Evolutionary conservation across 2,888 invertebrate genomes (phyloP).

Genomic region (Hypselothyrea guttata): DNA sequence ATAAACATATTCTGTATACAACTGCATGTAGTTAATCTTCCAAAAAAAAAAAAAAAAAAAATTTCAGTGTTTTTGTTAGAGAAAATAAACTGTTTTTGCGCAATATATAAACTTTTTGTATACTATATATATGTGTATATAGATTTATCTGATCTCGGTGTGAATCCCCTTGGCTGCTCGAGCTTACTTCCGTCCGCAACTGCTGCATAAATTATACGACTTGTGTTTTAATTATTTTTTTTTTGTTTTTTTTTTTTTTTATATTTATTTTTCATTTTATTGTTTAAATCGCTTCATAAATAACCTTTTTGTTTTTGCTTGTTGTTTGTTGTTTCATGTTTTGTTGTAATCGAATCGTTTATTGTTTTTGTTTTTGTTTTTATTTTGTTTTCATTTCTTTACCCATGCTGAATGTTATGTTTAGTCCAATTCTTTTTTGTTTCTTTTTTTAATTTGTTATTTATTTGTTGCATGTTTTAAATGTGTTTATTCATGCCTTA

Average conservation of each 20-base stretch:
- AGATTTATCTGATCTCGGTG: constrained; percentile 16
- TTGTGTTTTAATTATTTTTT: constrained; percentile 54
- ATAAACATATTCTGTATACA: background rate
- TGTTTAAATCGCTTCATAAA: constrained; percentile 73
- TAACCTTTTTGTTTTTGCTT: constrained; percentile 57
- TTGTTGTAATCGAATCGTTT: constrained; percentile 57
- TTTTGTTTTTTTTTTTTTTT: constrained; percentile 57
- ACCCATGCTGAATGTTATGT: constrained; percentile 54
- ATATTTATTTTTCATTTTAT: constrained; percentile 67
- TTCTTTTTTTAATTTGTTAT: constrained; percentile 31
- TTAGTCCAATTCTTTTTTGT: constrained; percentile 38
- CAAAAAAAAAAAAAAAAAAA: too few species aligned
- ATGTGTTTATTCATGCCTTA: constrained; percentile 57
- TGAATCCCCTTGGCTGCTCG: constrained; percentile 35
- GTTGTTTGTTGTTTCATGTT: constrained; percentile 27
- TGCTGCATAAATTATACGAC: constrained; percentile 31
- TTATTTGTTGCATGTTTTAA: constrained; percentile 50
- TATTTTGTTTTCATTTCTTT: constrained; percentile 32
- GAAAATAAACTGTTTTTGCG: constrained; percentile 6
- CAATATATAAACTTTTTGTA: constrained; percentile 3
- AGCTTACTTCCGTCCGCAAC: constrained; percentile 37
- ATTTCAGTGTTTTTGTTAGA: constrained; percentile 1
- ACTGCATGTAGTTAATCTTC: background rate
- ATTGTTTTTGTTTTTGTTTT: constrained; percentile 38
- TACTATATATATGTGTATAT: background rate